Base-by-base conservation (phyloP, 2,888 invertebrate genomes). In the Uloborus plumipes region DNA sequence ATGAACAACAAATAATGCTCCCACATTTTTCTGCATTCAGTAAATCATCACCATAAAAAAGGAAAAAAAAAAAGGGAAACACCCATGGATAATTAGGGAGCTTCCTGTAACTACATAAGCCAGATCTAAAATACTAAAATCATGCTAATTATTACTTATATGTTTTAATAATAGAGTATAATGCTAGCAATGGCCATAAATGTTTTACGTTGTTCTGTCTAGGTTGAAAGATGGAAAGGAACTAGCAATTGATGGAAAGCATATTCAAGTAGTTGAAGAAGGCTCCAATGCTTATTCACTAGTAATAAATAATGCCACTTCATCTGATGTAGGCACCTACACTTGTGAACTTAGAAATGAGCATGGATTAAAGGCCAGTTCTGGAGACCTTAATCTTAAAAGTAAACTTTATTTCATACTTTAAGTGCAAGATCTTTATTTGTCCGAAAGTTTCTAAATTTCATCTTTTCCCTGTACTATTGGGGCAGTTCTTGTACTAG, bases 251-350 rank as follows among this genome's bases (percentile, higher is more conserved):
- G 83, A 83, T 20, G 83, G 80, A 7, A 66, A 83, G 18, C 75
- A 67, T 14, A 64, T 84, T 7, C 83, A 85, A 58, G 67, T 84
- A 22, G 59, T 75, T 6, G 80, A 85, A 31, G 83, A 84, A 58
- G 67, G 67, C 9, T n/a, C 49, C 31, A 79, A 85, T 22, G 13
- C 58, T 3, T 84, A 79, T 39, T 62, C 80, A 0, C 90, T 96
- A 78, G 93, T 93, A 1, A 95, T 96, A 84, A 95, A 95, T 87
- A 95, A 96, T 89, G 94, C 94, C 0, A 94, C 95, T 88, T 92
- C 93, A 0, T 95, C 95, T 87, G 96, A 96, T 89, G 93, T 95
- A 0, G 95, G 94, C 0, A 91, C 91, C 73, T 96, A 95, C 88
- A 94, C 93, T 6, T 94, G 95, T 87, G 92, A 92, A 84, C 94